Percentiles rank a stretch among this genome's conserved stretches.
phyloP scores from a whole-genome alignment of 2,888 invertebrate genomes.

The Clanis bilineata region DNA sequence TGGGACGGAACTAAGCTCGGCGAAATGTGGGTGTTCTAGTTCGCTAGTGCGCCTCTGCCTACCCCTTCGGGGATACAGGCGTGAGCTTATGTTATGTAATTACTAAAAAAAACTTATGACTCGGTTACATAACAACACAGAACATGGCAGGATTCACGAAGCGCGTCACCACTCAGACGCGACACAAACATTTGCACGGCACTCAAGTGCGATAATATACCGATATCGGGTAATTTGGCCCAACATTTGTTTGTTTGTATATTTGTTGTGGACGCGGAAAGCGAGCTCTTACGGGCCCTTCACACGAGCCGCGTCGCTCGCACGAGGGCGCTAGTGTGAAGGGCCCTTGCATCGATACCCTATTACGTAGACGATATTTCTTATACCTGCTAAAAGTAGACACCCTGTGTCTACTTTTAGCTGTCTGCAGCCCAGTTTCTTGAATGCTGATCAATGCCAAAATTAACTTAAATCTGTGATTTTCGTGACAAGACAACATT shows the following conservation, averaged over 20 bases:
- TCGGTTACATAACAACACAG: not conserved
- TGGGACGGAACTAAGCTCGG: too few relatives aligned
- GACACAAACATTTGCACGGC: not conserved
- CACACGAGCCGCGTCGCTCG: not conserved
- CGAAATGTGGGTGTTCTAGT: too few relatives aligned
- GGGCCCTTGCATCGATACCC: not conserved
- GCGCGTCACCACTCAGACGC: not conserved
- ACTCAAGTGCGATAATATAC: not conserved
- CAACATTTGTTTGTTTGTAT: constrained; percentile 6
- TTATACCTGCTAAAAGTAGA: not conserved
- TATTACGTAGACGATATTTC: not conserved
- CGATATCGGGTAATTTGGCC: not conserved
- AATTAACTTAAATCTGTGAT: too few relatives aligned
- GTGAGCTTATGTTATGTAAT: too few relatives aligned
- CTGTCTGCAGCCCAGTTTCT: too few relatives aligned
- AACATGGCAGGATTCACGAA: too few relatives aligned
- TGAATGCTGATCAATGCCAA: too few relatives aligned
- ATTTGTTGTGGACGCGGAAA: not conserved
- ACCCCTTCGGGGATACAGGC: too few relatives aligned
- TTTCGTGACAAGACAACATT: too few relatives aligned
- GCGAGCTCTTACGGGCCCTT: not conserved
- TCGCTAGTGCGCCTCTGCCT: too few relatives aligned
- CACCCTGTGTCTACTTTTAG: too few relatives aligned
- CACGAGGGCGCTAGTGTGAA: constrained; percentile 11
- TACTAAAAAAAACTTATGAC: not conserved